Evolutionary conservation across 2,797 vertebrate species (phyloP), one percentile per base, ranked within the genome.

Genomic region (Sardinella longiceps): DNA sequence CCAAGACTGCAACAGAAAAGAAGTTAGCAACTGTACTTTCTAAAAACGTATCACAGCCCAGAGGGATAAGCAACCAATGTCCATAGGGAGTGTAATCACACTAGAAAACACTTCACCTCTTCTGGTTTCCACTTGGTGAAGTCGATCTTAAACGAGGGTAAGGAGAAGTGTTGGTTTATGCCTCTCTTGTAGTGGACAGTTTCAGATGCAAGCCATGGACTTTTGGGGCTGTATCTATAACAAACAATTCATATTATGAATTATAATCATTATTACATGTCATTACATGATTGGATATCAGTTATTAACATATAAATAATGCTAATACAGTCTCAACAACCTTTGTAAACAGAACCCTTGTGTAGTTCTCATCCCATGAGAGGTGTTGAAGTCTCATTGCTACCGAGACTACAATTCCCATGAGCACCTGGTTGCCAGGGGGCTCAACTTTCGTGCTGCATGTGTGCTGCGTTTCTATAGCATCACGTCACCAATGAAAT

Each of bases 101-200:
- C 70, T 81, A 12, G 45, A 37, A 80, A 37, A 58, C 85, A 85
- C 90, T 92, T 95, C 86, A 99, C 98, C 94, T 99, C 98, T 56
- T 99, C 98, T 2, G 98, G 97, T 90, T 98, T 99, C 98, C 98
- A 99, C 86, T 98, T 96, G 0, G 95, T 96, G 93, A 99, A 98
- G 92, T 99, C 97, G 1, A 99, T 98, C 95, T 98, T 99, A 94
- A 99, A 99, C 83, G 97, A 98, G 0, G 98, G 97, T 95, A 99
- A 94, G 46, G 98, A 99, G 95, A 99, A 99, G 83, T 99, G 98
- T 90, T 99, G 98, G 96, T 96, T 98, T 86, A 99, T 97, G 2
- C 98, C 98, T 82, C 98, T 95, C 91, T 99, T 99, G 91, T 98
- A 99, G 90, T 98, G 98, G 30, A 98, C 96, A 0, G 97, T 99